Percentiles rank a stretch among this genome's conserved stretches.
These are phyloP conservation scores for Drosophila infuscata DNA, from an alignment of 2,888 invertebrate genomes.

Conservation along the genomic window DNA sequence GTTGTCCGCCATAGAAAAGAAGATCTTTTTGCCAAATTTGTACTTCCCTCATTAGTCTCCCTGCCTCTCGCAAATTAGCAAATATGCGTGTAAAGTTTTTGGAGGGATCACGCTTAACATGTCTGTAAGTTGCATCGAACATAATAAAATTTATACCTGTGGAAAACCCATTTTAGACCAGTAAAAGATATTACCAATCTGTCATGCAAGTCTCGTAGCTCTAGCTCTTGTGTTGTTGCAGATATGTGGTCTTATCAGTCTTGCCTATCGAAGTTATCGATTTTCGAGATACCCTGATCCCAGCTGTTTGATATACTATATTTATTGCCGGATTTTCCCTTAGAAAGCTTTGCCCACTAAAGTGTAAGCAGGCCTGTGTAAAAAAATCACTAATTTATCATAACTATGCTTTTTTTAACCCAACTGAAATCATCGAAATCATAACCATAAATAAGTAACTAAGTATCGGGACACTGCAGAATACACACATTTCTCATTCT, in stretches of 20 bases:
- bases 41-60: slow-evolving; percentile 88
- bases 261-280: not conserved
- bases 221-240: not conserved
- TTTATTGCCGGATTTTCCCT: no score
- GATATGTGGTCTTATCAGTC: not conserved
- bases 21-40: slow-evolving; percentile 88
- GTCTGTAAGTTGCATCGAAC: not conserved
- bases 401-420: not conserved
- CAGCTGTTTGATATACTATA: no score
- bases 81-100: slow-evolving; percentile 89
- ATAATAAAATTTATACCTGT: not conserved
- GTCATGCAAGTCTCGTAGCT: not conserved
- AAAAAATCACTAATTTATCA: no score
- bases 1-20: slow-evolving; percentile 89
- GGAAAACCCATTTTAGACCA: not conserved
- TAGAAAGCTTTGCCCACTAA: not conserved
- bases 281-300: no score
- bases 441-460: not conserved
- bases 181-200: not conserved
- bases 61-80: slow-evolving; percentile 88
- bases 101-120: not conserved
- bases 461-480: not conserved
- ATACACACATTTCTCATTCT: not conserved
- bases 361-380: no score
- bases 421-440: not conserved